Evolutionary conservation across 2,797 vertebrate species (phyloP), one percentile per base, ranked within the genome.

Genomic region (Poeciliopsis gracilis): DNA sequence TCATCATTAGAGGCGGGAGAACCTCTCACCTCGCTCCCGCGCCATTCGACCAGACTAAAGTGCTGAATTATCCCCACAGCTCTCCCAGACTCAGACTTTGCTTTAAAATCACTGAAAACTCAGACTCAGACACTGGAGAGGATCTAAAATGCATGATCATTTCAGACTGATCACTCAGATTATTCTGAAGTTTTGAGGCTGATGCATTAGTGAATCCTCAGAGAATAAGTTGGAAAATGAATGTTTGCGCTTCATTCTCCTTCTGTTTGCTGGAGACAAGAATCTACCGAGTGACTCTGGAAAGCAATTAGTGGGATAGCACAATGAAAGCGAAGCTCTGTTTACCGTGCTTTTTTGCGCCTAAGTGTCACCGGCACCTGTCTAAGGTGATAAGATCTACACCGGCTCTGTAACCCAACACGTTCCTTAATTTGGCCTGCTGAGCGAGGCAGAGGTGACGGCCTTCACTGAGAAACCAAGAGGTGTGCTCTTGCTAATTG

Each of bases 401-500:
- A 5, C 25, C 18, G 13, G 72, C 36, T 43, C 72, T 49, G 91
- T 82, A 92, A 92, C 84, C 43, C 8, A 79, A 91, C 25, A n/a
- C 86, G 67, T 82, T 79, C 47, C 82, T 87, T 90, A 87, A 88
- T 69, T 76, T 79, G 70, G 61, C 67, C 63, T 61, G 83, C 84
- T 82, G 79, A 73, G 20, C 72, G 5, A 10, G 41, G 82, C 82
- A 75, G 82, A 86, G 47, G 23, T 53, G 79, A 81, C 77, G 85
- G 77, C 75, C 77, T 72, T 15, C 73, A 28, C 73, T 38, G 73
- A 81, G 80, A 84, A 45, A 74, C 82, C 79, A 72, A 85, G 47
- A 84, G 88, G 82, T 79, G 80, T 85, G 87, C 82, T 88, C 76
- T 77, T 83, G 89, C 93, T 95, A 88, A 93, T 86, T 89, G 87